Evolutionary conservation across 2,797 vertebrate species (phyloP).

Genomic region (Scyliorhinus canicula): DNA sequence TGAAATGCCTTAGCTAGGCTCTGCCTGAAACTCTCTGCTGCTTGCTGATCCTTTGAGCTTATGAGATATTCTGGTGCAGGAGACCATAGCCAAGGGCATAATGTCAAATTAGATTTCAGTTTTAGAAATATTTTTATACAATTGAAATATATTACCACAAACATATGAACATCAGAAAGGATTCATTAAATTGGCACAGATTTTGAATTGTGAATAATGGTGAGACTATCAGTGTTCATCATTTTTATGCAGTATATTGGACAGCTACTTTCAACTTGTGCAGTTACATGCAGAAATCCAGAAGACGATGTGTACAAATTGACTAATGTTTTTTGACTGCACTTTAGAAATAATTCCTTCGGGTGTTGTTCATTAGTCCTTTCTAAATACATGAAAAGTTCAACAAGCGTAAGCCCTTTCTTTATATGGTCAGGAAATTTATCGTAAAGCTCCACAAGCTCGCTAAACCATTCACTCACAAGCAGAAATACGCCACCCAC

Average conservation of each 20-base stretch:
- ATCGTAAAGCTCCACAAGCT: neutral
- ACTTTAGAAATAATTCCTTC: neutral
- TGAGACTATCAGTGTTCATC: neutral
- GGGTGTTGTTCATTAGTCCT: neutral
- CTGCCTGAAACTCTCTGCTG: neutral
- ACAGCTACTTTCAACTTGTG: neutral
- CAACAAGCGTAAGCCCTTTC: neutral
- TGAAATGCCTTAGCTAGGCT: constrained; percentile 23
- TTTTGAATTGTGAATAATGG: neutral
- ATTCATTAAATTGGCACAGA: neutral
- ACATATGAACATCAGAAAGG: neutral
- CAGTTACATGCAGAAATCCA: neutral
- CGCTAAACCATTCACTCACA: neutral
- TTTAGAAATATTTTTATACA: neutral
- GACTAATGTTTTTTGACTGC: neutral
- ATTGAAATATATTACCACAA: neutral
- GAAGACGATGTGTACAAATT: neutral
- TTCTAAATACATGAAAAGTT: neutral
- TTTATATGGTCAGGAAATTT: neutral
- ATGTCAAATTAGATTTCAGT: neutral
- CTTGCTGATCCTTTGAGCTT: constrained; percentile 7
- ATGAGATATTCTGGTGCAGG: neutral
- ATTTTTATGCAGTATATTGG: neutral
- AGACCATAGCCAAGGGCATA: neutral
- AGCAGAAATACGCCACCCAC: neutral